Evolutionary conservation across 2,888 invertebrate genomes (phyloP), one percentile per base, ranked within the genome.

Genomic region (Zeuzera pyrina): DNA sequence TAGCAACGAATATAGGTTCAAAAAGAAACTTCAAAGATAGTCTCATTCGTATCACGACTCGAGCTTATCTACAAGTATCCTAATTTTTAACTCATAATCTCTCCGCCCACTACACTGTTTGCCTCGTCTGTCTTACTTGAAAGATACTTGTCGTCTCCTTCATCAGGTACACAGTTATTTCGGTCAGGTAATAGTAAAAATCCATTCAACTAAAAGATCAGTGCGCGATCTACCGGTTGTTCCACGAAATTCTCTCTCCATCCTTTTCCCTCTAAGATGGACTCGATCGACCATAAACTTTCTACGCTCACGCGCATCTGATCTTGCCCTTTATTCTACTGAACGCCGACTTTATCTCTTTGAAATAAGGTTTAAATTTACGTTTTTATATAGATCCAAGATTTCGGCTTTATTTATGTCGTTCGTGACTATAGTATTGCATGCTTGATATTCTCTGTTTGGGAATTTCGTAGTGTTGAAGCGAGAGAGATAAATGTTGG

Each of bases 341-440:
- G 28, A 59, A 45, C 55, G 39, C 53, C 31, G 40, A 46, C 59
- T 43, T 34, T 68, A 48, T 37, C 11, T 0, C 2, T 2, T 29
- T 14, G 0, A 0, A 25, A 39, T 58, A 67, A 33, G 37, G 52
- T 51, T 37, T 21, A 44, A 30, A 51, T 47, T 65, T 13, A 38
- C 27, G 27, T 28, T 49, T 13, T n/a, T 33, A n/a, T 15, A 2
- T 12, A 28, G 37, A 19, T 47, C 41, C 45, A 67, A 65, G 72
- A 68, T 63, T 57, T 41, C 55, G 23, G 43, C 56, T 62, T 71
- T 71, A 78, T 79, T 79, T 77, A 79, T 74, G 69, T 69, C 60
- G 56, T 51, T 79, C 81, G 81, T 81, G 81, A 81, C 77, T 71
- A 52, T 62, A 37, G 35, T 39, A 36, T 35, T 34, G 37, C 33